Percentiles rank a stretch among this genome's conserved stretches.
phyloP scores from a whole-genome alignment of 2,797 vertebrate species.

The Pseudochaenichthys georgianus region DNA sequence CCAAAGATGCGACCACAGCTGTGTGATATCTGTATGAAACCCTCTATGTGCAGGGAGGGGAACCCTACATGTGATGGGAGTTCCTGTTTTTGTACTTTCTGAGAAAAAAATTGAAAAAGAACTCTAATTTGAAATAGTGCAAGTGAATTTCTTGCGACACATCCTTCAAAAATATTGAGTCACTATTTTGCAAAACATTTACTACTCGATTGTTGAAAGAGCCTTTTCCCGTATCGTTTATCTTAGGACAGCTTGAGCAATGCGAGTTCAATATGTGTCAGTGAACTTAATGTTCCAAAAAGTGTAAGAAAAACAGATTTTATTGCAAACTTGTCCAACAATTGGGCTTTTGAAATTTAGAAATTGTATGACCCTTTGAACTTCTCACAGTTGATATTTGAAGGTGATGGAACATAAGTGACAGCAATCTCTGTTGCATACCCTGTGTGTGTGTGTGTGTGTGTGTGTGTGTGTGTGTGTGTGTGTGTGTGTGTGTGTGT shows the following conservation, averaged over 20 bases:
- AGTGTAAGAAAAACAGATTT: not conserved
- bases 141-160: slow-evolving; percentile 67
- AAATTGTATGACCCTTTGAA: not conserved
- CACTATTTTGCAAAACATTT: slow-evolving; percentile 42
- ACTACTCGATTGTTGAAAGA: slow-evolving; percentile 64
- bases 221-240: slow-evolving; percentile 57
- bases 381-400: slow-evolving; percentile 3
- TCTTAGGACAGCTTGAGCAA: slow-evolving; percentile 45
- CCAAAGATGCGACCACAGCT: slow-evolving; percentile 59
- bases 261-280: slow-evolving; percentile 14
- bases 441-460: not conserved
- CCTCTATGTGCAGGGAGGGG: slow-evolving; percentile 70
- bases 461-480: slow-evolving; percentile 5
- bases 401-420: slow-evolving; percentile 33
- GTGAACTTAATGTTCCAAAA: not conserved
- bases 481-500: slow-evolving; percentile 5
- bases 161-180: slow-evolving; percentile 59
- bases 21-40: slow-evolving; percentile 62
- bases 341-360: not conserved
- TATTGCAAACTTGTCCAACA: not conserved
- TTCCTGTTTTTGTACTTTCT: slow-evolving; percentile 82
- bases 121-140: slow-evolving; percentile 48
- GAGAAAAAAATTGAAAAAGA: slow-evolving; percentile 45
- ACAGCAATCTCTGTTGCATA: slow-evolving; percentile 38
- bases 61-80: slow-evolving; percentile 55